These are phyloP conservation scores for Hemibagrus guttatus DNA, from an alignment of 2,797 vertebrate genomes.

Conservation along the genomic window DNA sequence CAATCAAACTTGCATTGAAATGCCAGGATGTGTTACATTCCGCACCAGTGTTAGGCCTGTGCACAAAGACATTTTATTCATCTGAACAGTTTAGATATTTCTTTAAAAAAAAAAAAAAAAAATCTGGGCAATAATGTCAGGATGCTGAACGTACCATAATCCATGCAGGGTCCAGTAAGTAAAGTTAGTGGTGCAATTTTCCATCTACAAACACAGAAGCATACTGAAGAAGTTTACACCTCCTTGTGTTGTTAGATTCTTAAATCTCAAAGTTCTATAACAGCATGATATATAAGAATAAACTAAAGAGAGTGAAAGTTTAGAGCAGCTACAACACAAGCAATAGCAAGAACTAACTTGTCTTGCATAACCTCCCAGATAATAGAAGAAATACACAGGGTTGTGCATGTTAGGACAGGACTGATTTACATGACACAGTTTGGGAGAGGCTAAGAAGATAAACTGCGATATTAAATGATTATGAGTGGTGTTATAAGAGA, in stretches of 20 bases:
- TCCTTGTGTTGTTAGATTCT: not conserved
- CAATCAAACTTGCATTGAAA: constrained; percentile 74
- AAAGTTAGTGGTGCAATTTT: constrained; percentile 69
- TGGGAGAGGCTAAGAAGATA: not conserved
- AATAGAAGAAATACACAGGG: not conserved
- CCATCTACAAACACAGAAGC: constrained; percentile 63
- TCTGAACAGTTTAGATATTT: not conserved
- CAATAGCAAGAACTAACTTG: not conserved
- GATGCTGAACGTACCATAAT: constrained; percentile 70
- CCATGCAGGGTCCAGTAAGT: constrained; percentile 79
- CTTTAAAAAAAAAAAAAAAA: no score
- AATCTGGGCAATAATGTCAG: no score
- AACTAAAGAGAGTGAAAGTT: not conserved
- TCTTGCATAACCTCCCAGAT: not conserved
- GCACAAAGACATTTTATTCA: constrained; percentile 42
- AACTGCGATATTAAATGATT: not conserved
- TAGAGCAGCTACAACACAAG: not conserved
- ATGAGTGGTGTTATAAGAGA: not conserved
- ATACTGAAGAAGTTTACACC: not conserved
- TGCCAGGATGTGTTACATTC: constrained; percentile 76
- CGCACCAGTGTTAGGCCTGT: constrained; percentile 72
- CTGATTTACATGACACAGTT: not conserved
- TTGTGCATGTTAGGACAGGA: no score
- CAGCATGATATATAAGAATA: not conserved
- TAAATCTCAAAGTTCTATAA: not conserved